phyloP scores from a whole-genome alignment of 2,888 invertebrate species.

The Apodemia mormo region DNA sequence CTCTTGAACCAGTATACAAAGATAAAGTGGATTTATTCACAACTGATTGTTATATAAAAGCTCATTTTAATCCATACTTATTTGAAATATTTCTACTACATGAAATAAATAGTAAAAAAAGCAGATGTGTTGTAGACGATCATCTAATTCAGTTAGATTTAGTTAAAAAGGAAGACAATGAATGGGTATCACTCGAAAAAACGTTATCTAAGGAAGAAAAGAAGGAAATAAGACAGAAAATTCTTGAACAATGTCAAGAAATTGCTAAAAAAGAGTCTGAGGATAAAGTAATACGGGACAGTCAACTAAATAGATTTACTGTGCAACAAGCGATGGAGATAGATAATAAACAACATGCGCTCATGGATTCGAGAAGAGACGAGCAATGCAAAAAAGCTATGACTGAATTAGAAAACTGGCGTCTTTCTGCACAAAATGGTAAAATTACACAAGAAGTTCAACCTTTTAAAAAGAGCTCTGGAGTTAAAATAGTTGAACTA shows the following conservation, averaged over 20 bases:
- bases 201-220: conserved; percentile 81
- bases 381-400: conserved; percentile 84
- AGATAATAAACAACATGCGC: conserved; percentile 73
- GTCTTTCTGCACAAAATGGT: conserved; percentile 40
- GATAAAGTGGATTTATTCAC: conserved; percentile 87
- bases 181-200: conserved; percentile 83
- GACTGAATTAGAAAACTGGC: conserved; percentile 84
- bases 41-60: conserved; percentile 86
- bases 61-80: conserved; percentile 86
- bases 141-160: conserved; percentile 85
- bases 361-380: conserved; percentile 84
- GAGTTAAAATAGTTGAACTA: conserved; percentile 52
- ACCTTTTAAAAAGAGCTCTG: conserved; percentile 36
- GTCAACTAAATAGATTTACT: conserved; percentile 78
- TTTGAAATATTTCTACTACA: conserved; percentile 87
- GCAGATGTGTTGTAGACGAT: conserved; percentile 84
- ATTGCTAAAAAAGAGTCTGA: conserved; percentile 78
- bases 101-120: conserved; percentile 82
- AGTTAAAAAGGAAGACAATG: conserved; percentile 76
- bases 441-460: conserved; percentile 39
- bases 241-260: conserved; percentile 80
- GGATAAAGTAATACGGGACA: conserved; percentile 74
- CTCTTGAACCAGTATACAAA: conserved; percentile 82
- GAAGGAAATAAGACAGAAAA: conserved; percentile 77
- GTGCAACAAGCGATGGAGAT: conserved; percentile 76